These are phyloP conservation scores for Pollenia griseotomentosa DNA, from an alignment of 2,888 invertebrate genomes.

Conservation along the genomic window DNA sequence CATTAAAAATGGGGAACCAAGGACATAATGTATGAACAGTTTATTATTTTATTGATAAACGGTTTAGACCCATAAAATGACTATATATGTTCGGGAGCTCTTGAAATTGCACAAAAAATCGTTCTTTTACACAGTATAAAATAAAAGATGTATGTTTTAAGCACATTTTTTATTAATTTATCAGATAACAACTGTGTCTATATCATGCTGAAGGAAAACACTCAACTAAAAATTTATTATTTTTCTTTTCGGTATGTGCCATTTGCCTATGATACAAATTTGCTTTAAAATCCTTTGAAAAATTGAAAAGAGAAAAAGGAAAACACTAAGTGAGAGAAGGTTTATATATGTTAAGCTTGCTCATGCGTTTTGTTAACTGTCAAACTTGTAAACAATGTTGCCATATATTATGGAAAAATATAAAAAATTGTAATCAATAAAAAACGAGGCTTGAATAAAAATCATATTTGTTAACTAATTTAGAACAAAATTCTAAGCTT, in stretches of 20 bases:
- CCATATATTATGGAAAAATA: not conserved
- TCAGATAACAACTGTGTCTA: constrained; percentile 32
- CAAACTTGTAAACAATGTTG: not conserved
- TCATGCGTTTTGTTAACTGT: constrained; percentile 44
- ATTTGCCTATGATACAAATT: constrained; percentile 37
- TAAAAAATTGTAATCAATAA: too few relatives aligned
- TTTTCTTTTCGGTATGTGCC: constrained; percentile 65
- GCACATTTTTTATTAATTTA: constrained; percentile 60
- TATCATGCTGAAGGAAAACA: constrained; percentile 54
- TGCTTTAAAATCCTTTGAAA: constrained; percentile 51
- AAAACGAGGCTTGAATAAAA: too few relatives aligned
- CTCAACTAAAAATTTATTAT: constrained; percentile 61
- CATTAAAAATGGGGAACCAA: constrained; percentile 57
- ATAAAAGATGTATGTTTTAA: constrained; percentile 39
- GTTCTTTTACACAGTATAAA: constrained; percentile 24
- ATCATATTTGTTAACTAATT: too few relatives aligned
- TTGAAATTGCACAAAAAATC: constrained; percentile 32
- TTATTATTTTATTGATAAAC: constrained; percentile 54
- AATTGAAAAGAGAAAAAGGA: constrained; percentile 5
- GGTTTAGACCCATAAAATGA: constrained; percentile 12
- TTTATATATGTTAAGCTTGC: constrained; percentile 17
- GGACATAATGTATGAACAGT: constrained; percentile 37
- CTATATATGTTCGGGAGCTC: not conserved
- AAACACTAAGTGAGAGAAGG: constrained; percentile 1
- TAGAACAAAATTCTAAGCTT: too few relatives aligned